Percentiles rank a stretch among this genome's conserved stretches.
phyloP scores from a whole-genome alignment of 2,113 vertebrate genomes.

The Pollimyrus isidori region DNA sequence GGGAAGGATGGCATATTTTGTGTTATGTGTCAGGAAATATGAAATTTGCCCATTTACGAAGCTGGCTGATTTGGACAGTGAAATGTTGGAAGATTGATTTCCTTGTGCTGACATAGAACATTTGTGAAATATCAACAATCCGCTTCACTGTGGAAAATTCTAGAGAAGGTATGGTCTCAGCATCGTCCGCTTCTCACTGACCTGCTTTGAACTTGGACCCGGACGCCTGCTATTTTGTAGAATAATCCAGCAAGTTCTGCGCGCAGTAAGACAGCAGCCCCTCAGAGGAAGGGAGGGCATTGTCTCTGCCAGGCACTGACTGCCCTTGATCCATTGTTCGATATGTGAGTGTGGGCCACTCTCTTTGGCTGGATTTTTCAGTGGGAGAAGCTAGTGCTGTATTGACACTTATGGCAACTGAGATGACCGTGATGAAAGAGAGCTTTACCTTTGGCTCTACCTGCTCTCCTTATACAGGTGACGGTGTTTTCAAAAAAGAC shows the following conservation, averaged over 20 bases:
- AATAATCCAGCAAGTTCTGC: background rate
- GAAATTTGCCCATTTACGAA: background rate
- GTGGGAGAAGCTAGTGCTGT: background rate
- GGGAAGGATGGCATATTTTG: background rate
- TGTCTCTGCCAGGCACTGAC: conserved; percentile 10
- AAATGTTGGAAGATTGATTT: background rate
- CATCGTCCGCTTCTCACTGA: background rate
- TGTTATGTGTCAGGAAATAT: background rate
- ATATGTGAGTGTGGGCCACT: background rate
- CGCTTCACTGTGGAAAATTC: background rate
- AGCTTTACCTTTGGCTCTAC: background rate
- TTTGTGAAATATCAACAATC: background rate
- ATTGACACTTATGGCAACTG: background rate
- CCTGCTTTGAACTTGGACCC: background rate
- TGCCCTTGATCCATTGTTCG: background rate
- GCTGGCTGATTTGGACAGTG: background rate
- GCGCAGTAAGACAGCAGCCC: background rate
- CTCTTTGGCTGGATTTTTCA: background rate
- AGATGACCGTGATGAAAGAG: background rate
- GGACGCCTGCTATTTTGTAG: background rate
- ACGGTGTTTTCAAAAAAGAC: background rate
- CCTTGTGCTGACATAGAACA: background rate
- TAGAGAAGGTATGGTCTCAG: background rate
- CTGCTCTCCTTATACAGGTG: background rate
- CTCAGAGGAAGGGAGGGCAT: background rate